These are phyloP conservation scores for Phainopepla nitens DNA, from an alignment of 2,113 vertebrate species.

Conservation along the genomic window DNA sequence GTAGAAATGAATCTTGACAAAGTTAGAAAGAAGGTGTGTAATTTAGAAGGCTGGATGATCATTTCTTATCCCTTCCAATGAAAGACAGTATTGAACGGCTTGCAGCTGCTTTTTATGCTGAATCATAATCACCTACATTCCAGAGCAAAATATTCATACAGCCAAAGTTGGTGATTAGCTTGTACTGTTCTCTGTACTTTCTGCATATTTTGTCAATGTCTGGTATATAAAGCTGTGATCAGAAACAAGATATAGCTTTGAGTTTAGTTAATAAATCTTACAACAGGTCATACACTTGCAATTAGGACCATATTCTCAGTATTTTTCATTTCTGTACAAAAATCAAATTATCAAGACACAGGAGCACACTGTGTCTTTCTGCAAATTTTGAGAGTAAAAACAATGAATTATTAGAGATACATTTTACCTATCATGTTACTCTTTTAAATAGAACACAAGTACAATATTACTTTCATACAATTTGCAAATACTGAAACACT, in stretches of 20 bases:
- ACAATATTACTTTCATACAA: neutral
- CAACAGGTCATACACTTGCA: neutral
- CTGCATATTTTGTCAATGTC: neutral
- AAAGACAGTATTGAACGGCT: neutral
- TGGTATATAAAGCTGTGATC: neutral
- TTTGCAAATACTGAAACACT: neutral
- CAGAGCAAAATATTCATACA: conserved; percentile 21
- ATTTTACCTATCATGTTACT: conserved; percentile 24
- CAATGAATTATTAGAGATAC: neutral
- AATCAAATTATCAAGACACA: neutral
- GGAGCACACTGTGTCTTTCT: neutral
- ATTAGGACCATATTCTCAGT: neutral
- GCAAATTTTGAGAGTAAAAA: conserved; percentile 21
- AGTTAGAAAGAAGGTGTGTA: conserved; percentile 10
- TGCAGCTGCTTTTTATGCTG: conserved; percentile 40
- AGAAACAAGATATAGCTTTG: neutral
- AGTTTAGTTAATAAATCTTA: conserved; percentile 16
- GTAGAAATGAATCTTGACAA: neutral
- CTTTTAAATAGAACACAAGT: neutral
- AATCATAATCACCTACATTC: conserved; percentile 34
- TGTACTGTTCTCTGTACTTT: neutral
- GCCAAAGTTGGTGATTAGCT: neutral
- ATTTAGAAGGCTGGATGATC: neutral
- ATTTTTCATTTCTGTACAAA: neutral
- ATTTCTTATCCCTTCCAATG: conserved; percentile 4